Conservation (phyloP, 1,140 invertebrate genomes). For the Callitettix versicolor region DNA sequence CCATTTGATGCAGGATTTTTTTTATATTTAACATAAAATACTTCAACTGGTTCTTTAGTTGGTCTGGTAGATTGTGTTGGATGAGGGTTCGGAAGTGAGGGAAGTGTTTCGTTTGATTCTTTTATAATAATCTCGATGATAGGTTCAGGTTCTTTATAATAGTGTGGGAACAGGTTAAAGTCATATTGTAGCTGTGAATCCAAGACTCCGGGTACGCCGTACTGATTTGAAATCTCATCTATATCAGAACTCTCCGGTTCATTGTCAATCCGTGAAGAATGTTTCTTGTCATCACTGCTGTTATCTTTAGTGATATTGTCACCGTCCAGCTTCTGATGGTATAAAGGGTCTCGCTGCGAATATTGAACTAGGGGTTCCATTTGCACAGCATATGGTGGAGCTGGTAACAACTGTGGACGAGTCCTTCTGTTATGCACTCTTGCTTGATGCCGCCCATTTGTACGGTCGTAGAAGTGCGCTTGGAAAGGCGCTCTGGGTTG, state of each 20-base stretch:
- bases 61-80: constrained; percentile 36
- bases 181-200: constrained; percentile 6
- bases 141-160: constrained; percentile 68
- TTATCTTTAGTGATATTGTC: constrained; percentile 9
- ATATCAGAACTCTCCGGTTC: constrained; percentile 6
- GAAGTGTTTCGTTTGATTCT: constrained; percentile 70
- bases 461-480: background rate
- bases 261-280: constrained; percentile 7
- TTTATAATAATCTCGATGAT: constrained; percentile 87
- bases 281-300: background rate
- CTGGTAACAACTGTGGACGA: background rate
- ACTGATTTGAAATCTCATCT: background rate
- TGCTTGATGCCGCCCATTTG: background rate
- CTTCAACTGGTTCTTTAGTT: constrained; percentile 56
- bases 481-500: background rate
- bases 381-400: constrained; percentile 61
- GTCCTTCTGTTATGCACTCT: background rate
- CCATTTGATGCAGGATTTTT: constrained; percentile 43
- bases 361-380: constrained; percentile 71
- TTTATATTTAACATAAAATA: constrained; percentile 82
- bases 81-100: constrained; percentile 43
- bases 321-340: constrained; percentile 38
- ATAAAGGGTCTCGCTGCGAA: constrained; percentile 63
- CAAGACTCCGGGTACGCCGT: constrained; percentile 2
- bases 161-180: constrained; percentile 38